Percentiles rank a stretch among this genome's conserved stretches.
Evolutionary conservation across 2,888 invertebrate species (phyloP).

Genomic region (Ypsolopha scabrella): DNA sequence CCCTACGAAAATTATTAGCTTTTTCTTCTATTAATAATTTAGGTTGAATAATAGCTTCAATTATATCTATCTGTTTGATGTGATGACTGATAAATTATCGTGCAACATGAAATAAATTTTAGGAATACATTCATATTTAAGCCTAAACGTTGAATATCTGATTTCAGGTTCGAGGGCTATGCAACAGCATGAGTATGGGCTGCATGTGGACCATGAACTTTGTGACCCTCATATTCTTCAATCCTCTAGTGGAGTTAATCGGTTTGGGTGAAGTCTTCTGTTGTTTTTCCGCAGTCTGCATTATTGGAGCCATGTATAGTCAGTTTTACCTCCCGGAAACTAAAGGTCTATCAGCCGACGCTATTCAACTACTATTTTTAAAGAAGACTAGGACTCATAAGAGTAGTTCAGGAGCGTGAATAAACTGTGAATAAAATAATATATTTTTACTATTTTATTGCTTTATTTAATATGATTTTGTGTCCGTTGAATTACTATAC

Average conservation of each 20-base stretch:
- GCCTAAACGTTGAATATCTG: too few species aligned
- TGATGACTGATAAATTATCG: too few species aligned
- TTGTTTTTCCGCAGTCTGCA: conserved; percentile 37
- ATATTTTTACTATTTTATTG: too few species aligned
- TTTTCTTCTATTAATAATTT: too few species aligned
- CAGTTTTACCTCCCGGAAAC: conserved; percentile 48
- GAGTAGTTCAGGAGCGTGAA: background rate
- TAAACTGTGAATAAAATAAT: too few species aligned
- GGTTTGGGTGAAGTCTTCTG: conserved; percentile 47
- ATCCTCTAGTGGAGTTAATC: conserved; percentile 29
- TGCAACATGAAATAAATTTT: too few species aligned
- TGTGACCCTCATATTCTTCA: conserved; percentile 38
- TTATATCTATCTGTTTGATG: too few species aligned
- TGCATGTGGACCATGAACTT: conserved; percentile 39
- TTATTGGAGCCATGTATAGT: conserved; percentile 31
- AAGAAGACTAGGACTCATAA: conserved; percentile 13
- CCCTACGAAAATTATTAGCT: too few species aligned
- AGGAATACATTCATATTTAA: too few species aligned
- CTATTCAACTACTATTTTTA: conserved; percentile 32
- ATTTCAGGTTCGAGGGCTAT: conserved; percentile 34
- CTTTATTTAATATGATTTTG: too few species aligned
- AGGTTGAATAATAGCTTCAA: too few species aligned
- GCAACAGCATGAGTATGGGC: conserved; percentile 30
- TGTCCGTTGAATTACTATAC: too few species aligned
- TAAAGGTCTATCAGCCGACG: conserved; percentile 40